These are phyloP conservation scores for Pandemis cinnamomeana DNA, from an alignment of 2,888 invertebrate species.

Conservation along the genomic window DNA sequence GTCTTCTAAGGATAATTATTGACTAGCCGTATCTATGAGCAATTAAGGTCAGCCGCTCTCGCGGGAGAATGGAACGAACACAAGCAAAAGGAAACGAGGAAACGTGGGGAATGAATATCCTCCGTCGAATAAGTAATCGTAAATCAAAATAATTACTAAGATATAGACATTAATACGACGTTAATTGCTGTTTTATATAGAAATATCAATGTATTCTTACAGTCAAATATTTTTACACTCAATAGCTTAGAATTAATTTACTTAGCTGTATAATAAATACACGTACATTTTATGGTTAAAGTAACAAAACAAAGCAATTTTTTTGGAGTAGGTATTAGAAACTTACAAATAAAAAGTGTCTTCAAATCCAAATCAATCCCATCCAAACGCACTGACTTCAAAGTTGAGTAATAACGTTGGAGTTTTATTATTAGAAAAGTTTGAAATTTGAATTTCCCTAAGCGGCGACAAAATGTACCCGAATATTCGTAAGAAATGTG, in stretches of 20 bases:
- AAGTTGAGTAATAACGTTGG: conserved; percentile 47
- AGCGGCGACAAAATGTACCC: conserved; percentile 41
- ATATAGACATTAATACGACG: conserved; percentile 1
- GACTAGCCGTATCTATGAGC: conserved; percentile 26
- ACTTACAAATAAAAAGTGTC: conserved; percentile 1
- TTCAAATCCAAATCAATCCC: conserved; percentile 30
- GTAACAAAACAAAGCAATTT: neutral
- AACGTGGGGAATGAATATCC: conserved; percentile 30
- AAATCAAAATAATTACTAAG: conserved; percentile 16
- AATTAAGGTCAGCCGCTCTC: conserved; percentile 34
- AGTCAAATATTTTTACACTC: neutral
- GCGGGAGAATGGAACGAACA: conserved; percentile 25
- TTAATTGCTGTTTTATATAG: neutral
- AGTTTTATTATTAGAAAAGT: conserved; percentile 50
- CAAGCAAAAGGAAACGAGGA: conserved; percentile 16
- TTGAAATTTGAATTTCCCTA: conserved; percentile 40
- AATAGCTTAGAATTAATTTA: neutral
- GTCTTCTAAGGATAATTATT: conserved; percentile 12
- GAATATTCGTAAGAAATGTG: conserved; percentile 42
- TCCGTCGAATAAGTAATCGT: conserved; percentile 13
- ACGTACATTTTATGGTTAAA: neutral
- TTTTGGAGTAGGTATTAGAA: neutral
- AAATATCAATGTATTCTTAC: neutral
- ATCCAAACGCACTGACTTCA: conserved; percentile 26
- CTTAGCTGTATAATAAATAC: neutral